phyloP scores from a whole-genome alignment of 2,797 vertebrate genomes.

The Jordanella pulchra region DNA sequence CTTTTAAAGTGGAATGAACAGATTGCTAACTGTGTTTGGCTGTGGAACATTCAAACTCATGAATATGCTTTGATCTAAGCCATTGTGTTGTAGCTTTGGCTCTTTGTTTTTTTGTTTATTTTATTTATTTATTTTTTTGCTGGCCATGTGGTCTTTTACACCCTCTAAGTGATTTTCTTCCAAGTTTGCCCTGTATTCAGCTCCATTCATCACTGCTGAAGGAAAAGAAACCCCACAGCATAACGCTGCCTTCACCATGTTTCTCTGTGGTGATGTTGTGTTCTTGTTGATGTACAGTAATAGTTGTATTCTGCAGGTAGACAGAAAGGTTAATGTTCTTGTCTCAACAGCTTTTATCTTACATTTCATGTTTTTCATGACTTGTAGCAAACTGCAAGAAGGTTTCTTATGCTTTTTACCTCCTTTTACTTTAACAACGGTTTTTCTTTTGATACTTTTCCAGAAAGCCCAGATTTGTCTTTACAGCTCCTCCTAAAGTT shows the following conservation, averaged over 20 bases:
- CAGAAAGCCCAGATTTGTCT: not conserved
- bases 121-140: too few relatives aligned
- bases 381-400: not conserved
- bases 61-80: not conserved
- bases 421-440: not conserved
- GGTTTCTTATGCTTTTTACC: not conserved
- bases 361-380: not conserved
- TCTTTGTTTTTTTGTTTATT: not conserved
- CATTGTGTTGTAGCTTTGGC: not conserved
- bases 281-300: not conserved
- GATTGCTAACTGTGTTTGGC: not conserved
- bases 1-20: not conserved
- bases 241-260: not conserved
- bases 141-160: too few relatives aligned
- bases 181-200: not conserved
- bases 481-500: too few relatives aligned
- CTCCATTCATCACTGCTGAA: not conserved
- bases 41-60: not conserved
- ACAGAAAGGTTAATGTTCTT: not conserved
- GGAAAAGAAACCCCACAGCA: not conserved
- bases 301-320: not conserved
- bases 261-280: not conserved
- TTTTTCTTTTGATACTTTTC: not conserved
- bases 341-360: not conserved
- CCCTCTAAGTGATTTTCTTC: not conserved